A percentile compares a stretch with the other conserved stretches of the same genome.
Conservation (phyloP, 2,888 invertebrate species). For the Carpatolechia fugitivella region DNA sequence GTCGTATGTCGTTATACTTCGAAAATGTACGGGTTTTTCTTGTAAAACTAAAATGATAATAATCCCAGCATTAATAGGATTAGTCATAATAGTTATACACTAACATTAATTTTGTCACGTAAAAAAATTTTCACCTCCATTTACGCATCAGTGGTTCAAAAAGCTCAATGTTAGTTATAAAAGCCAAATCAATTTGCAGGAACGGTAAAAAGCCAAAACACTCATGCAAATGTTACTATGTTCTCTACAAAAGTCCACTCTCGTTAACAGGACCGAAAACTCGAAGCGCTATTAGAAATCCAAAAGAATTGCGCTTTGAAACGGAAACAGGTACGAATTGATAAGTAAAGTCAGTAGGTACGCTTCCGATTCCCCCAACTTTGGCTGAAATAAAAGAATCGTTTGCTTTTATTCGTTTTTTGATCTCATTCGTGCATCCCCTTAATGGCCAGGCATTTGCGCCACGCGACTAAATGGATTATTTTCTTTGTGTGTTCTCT, state of each 20-base stretch:
- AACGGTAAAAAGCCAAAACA: too few relatives aligned
- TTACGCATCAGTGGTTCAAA: too few relatives aligned
- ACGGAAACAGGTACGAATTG: slow-evolving; percentile 73
- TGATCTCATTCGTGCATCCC: slow-evolving; percentile 69
- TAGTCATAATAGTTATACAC: too few relatives aligned
- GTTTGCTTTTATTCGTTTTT: slow-evolving; percentile 56
- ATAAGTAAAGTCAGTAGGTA: slow-evolving; percentile 51
- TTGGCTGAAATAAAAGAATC: slow-evolving; percentile 68
- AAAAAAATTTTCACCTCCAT: too few relatives aligned
- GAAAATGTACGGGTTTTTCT: too few relatives aligned
- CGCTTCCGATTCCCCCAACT: slow-evolving; percentile 75
- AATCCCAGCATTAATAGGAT: too few relatives aligned
- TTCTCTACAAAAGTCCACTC: slow-evolving; percentile 72
- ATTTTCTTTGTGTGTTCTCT: slow-evolving; percentile 73
- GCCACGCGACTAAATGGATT: slow-evolving; percentile 77
- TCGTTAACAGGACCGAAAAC: slow-evolving; percentile 73
- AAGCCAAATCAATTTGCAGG: too few relatives aligned
- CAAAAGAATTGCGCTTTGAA: slow-evolving; percentile 67
- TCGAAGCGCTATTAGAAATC: slow-evolving; percentile 66
- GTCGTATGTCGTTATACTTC: background rate
- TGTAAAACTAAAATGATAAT: too few relatives aligned
- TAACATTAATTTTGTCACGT: too few relatives aligned
- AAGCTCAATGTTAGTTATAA: too few relatives aligned
- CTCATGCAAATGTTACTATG: too few relatives aligned
- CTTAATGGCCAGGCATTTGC: slow-evolving; percentile 67